Evolutionary conservation across 2,113 vertebrate genomes (phyloP), one percentile per base, ranked within the genome.

Genomic region (Carassius carassius): DNA sequence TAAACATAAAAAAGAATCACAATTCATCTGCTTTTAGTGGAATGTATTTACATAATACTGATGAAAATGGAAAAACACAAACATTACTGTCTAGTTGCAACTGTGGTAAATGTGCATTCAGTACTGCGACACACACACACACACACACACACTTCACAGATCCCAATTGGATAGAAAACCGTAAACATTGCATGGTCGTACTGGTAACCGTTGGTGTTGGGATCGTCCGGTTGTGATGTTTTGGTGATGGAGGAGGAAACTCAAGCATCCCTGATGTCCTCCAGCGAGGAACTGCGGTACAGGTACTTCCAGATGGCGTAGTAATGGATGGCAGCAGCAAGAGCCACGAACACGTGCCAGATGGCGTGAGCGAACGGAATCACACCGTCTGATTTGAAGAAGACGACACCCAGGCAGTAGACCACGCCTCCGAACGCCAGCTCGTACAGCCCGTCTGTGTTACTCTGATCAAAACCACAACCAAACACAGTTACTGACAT

Each of bases 281-380:
- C 96, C 1, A 91, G 89, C 14, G 88, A 10, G n/a, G 96, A 92
- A 84, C 94, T 95, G 75, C 92, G 94, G 94, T 99, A 99, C 73
- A 99, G 96, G 90, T 99, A 99, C 81, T 98, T 99, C 97, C 97
- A 99, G 82, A 99, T 99, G 93, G 98, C 98, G 3, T 99, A 99
- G 92, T 99, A 99, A 84, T 99, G 98, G 78, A 99, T 96, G 0
- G 97, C 96, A 0, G 98, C 98, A 0, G 98, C 98, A 35, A 97
- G 94, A 70, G 98, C 98, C 91, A 99, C 98, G 0, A 99, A 99
- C 9, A 99, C 13, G 83, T 99, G 98, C 98, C 98, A 99, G 94
- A 99, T 99, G 93, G 98, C 98, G 1, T 99, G 98, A 84, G 98
- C 98, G 83, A 99, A 99, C 0, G 98, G 98, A 89, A 99, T 99